Conservation (phyloP, 92 coral and sea anemone species). For the Isaurus tuberculatus region DNA sequence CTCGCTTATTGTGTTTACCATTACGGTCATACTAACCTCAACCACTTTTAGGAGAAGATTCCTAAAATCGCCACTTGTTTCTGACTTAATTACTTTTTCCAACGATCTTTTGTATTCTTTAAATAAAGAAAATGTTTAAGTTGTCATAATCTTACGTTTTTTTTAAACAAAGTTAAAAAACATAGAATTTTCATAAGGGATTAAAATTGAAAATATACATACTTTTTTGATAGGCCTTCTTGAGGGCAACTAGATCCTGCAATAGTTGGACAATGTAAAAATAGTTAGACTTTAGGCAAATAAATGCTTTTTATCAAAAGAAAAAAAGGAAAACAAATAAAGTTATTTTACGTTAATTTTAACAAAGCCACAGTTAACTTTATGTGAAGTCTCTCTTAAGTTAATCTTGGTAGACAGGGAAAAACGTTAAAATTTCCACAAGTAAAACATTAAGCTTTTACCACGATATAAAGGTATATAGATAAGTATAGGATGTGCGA, state of each 20-base stretch:
- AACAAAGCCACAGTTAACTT: too few species aligned
- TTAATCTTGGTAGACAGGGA: too few species aligned
- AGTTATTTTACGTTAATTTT: too few species aligned
- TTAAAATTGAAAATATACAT: constrained; percentile 22
- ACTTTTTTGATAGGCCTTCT: constrained; percentile 66
- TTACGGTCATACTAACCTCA: constrained; percentile 53
- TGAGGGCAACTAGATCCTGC: constrained; percentile 69
- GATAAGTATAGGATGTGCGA: too few species aligned
- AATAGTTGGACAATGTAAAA: not conserved
- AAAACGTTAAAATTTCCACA: too few species aligned
- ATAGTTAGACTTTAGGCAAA: not conserved
- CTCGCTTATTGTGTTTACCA: too few species aligned
- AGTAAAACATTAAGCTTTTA: too few species aligned
- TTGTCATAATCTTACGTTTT: not conserved
- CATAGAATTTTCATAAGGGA: too few species aligned
- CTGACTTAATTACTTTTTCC: constrained; percentile 80
- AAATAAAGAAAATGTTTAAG: not conserved
- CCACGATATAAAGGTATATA: not conserved
- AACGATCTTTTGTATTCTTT: constrained; percentile 73
- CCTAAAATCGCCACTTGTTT: constrained; percentile 90
- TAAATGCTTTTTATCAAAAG: not conserved
- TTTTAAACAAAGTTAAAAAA: not conserved
- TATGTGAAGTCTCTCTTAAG: too few species aligned
- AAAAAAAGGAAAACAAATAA: not conserved
- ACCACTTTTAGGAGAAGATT: constrained; percentile 74